Evolutionary conservation across 2,888 invertebrate genomes (phyloP), one percentile per base, ranked within the genome.

Genomic region (Eilema griseolum): DNA sequence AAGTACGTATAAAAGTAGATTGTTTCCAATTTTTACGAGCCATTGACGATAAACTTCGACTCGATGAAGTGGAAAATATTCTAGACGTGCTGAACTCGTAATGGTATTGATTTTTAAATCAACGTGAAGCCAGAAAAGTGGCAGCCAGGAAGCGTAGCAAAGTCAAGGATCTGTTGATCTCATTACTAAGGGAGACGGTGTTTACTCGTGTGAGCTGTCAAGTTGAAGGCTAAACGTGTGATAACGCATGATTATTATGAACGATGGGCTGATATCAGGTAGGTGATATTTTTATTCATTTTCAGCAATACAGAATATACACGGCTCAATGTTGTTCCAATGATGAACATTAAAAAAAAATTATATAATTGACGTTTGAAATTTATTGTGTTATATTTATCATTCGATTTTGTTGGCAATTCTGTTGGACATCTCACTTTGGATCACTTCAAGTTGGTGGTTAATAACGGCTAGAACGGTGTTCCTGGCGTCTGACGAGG

Each of bases 101-200:
- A 79, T 65, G 71, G 72, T 89, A 89, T 89, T 85, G 90, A 91
- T 90, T 89, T 86, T 85, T 86, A 85, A 86, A 87, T 84, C 85
- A 82, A 79, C 68, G 73, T 37, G 92, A 93, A 93, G 88, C 92
- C 93, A 73, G n/a, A 71, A 71, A 87, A 91, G 80, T 88, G 85
- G 71, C 79, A 74, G 81, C 77, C 85, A 81, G 86, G 86, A 83
- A 86, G 70, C 70, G 77, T 62, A 80, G 76, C 85, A 92, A 93
- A 90, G 94, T 94, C 94, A 94, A 93, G 94, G 93, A 88, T 78
- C 84, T 83, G 67, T 78, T 90, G 88, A 93, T 93, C 92, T 86
- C 83, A 87, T 93, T 93, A 93, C 78, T 46, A 85, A 84, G 85
- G 88, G 89, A 84, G 81, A 80, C 71, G 67, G 60, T 84, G 77